Evolutionary conservation across 2,113 vertebrate species (phyloP).

Genomic region (Struthidea cinerea): DNA sequence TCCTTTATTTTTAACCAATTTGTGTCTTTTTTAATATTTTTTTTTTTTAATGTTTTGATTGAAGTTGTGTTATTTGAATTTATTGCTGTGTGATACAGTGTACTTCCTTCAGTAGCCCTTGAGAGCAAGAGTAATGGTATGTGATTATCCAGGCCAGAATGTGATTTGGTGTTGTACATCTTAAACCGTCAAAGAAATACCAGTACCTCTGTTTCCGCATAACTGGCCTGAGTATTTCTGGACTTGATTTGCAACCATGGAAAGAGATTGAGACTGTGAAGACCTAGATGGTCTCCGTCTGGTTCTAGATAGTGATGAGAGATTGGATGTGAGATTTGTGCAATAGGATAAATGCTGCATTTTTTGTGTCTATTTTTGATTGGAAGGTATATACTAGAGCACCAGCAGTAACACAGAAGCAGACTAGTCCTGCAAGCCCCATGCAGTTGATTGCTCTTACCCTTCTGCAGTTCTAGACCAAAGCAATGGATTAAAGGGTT

Average conservation of each 20-base stretch:
- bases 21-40: neutral
- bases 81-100: neutral
- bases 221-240: neutral
- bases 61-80: neutral
- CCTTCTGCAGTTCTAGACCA: neutral
- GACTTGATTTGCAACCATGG: neutral
- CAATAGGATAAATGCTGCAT: neutral
- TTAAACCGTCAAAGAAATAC: neutral
- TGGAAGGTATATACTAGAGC: neutral
- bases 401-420: neutral
- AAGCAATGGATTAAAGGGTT: neutral
- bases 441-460: neutral
- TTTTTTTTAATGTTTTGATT: neutral
- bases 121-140: neutral
- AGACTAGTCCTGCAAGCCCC: neutral
- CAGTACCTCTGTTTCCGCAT: neutral
- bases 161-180: neutral
- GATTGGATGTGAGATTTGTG: neutral
- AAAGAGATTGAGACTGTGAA: neutral
- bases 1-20: neutral
- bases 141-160: neutral
- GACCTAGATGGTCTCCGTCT: neutral
- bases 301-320: neutral
- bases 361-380: neutral
- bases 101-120: neutral